Percentiles rank a stretch among this genome's conserved stretches.
These are phyloP conservation scores for Craterocephalus amniculus DNA, from an alignment of 2,797 vertebrate species.

Conservation along the genomic window DNA sequence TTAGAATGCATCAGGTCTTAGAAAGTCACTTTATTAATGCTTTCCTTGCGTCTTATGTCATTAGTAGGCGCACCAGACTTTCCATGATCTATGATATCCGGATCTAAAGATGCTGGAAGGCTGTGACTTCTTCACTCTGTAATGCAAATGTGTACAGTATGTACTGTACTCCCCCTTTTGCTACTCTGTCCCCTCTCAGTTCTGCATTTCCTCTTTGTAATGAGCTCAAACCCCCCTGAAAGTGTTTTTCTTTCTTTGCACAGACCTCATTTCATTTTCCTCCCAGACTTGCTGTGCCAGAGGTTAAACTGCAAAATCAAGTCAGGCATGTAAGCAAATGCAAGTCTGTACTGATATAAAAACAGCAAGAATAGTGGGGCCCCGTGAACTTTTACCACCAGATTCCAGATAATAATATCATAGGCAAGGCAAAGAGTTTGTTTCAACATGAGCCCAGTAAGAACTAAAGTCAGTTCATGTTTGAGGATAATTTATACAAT, in stretches of 20 bases:
- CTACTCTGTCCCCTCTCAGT: constrained; percentile 7
- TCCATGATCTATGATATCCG: constrained; percentile 23
- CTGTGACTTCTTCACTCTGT: constrained; percentile 35
- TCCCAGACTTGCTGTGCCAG: constrained; percentile 34
- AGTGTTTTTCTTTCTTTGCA: constrained; percentile 4
- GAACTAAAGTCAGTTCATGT: constrained; percentile 22
- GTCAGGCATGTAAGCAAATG: constrained; percentile 30
- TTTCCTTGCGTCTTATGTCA: constrained; percentile 14
- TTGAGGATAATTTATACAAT: constrained; percentile 7
- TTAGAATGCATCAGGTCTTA: constrained; percentile 8
- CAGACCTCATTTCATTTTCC: constrained; percentile 64
- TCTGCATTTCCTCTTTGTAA: constrained; percentile 32
- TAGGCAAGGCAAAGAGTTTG: constrained; percentile 36
- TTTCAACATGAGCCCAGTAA: constrained; percentile 23
- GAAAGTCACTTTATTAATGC: constrained; percentile 2
- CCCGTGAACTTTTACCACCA: constrained; percentile 23
- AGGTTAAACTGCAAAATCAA: constrained; percentile 49
- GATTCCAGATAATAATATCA: constrained; percentile 41
- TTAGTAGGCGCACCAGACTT: constrained; percentile 31
- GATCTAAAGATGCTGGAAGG: constrained; percentile 31
- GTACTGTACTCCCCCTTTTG: neutral
- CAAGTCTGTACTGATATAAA: constrained; percentile 25
- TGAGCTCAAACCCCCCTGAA: constrained; percentile 42
- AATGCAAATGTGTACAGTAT: neutral
- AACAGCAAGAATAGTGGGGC: constrained; percentile 42